Base-by-base conservation (phyloP, 2,797 vertebrate genomes). In the Zalophus californianus region DNA sequence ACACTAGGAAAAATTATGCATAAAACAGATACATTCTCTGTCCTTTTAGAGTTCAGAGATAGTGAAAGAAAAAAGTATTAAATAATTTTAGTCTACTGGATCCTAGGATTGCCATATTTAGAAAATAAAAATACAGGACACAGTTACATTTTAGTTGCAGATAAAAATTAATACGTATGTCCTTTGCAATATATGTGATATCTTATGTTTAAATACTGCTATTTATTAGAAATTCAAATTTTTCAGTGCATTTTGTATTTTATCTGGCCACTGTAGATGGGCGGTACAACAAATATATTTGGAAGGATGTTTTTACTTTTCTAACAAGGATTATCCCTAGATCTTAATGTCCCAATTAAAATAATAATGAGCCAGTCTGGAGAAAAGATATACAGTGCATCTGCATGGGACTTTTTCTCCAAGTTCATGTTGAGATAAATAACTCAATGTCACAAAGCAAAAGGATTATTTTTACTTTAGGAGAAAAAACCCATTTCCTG, bases 141-240 rank as follows among this genome's bases (percentile, higher is more conserved):
- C n/a, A 38, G 44, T 88, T 84, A 66, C 66, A 94, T 58, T 91
- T 86, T 25, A 91, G 41, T n/a, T 84, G 72, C 56, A 90, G 29
- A 52, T 66, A 82, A 88, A 35, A 25, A 27, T 16, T 86, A 77
- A 54, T 56, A 58, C 32, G 1, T 89, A 84, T 89, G 27, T 60
- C 8, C 15, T 84, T 83, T 88, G 13, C 6, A 64, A 72, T 70
- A 62, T 29, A 13, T 78, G 7, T 84, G 62, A n/a, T 18, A 52
- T 56, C 32, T 52, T 87, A 54, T n/a, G 83, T 7, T 44, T 44
- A 54, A 84, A 88, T 18, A 77, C 11, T 52, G 13, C 13, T 87
- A 3, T n/a, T 56, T 88, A 85, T 38, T 78, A 29, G 54, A 50
- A 94, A 38, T 72, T 64, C 77, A 84, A 29, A 62, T 62, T 83